These are phyloP conservation scores for Thaumetopoea pityocampa DNA, from an alignment of 1,140 invertebrate genomes.

Conservation along the genomic window DNA sequence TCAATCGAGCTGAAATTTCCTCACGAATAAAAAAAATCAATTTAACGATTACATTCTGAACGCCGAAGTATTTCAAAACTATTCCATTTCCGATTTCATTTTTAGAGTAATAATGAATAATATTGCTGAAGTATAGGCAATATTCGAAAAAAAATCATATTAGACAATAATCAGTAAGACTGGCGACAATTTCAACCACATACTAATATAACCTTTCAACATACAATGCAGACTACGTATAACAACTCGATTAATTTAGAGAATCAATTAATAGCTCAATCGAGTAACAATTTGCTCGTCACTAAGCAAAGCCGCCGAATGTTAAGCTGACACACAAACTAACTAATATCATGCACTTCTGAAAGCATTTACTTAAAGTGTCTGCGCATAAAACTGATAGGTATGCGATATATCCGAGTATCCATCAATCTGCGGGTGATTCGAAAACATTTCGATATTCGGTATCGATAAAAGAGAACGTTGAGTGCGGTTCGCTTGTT, in stretches of 20 bases:
- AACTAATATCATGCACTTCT: constrained; percentile 55
- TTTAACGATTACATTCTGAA: no score
- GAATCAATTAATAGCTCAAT: constrained; percentile 16
- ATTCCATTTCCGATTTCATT: no score
- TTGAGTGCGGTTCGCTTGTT: constrained; percentile 15
- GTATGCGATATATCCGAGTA: constrained; percentile 51
- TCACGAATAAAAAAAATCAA: no score
- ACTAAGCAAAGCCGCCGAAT: constrained; percentile 26
- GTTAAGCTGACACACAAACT: constrained; percentile 39
- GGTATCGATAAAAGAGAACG: constrained; percentile 26
- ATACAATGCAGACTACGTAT: constrained; percentile 2
- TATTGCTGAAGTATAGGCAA: no score
- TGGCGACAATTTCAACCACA: neutral
- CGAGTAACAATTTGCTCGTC: constrained; percentile 36
- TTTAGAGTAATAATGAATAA: no score
- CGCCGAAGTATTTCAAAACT: no score
- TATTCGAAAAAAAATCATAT: no score
- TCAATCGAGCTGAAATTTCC: no score
- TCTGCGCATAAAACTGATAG: constrained; percentile 62
- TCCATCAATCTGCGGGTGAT: constrained; percentile 43
- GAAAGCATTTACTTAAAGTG: constrained; percentile 56
- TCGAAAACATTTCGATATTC: constrained; percentile 40
- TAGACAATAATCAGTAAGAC: no score
- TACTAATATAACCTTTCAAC: neutral
- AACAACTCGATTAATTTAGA: constrained; percentile 16